Conservation (phyloP, 2,888 invertebrate species). For the Phlogophora meticulosa region DNA sequence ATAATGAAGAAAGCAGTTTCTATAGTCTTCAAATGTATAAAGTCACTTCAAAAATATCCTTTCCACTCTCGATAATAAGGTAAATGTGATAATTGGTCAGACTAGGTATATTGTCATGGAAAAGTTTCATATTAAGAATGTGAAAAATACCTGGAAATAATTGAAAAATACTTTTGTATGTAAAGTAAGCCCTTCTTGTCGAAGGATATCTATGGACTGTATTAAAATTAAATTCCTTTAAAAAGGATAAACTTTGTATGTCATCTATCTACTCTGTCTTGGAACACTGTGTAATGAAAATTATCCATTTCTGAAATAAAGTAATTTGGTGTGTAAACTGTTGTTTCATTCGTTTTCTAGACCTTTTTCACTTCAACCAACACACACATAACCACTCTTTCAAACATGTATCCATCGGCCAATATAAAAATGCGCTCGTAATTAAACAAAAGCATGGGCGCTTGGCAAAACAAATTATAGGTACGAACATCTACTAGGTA, state of each 20-base stretch:
- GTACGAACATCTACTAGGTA: too few species aligned
- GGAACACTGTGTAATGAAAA: conserved; percentile 33
- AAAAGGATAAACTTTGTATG: conserved; percentile 27
- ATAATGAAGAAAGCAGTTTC: background rate
- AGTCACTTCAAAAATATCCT: background rate
- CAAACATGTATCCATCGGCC: too few species aligned
- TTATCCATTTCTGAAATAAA: conserved; percentile 38
- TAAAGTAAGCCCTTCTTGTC: conserved; percentile 41
- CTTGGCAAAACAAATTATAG: too few species aligned
- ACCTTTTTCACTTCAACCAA: background rate
- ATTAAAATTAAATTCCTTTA: conserved; percentile 28
- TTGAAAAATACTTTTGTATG: conserved; percentile 35
- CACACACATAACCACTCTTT: background rate
- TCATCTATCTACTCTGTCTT: conserved; percentile 28
- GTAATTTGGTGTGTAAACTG: conserved; percentile 25
- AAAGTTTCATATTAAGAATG: conserved; percentile 37
- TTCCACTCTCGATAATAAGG: background rate
- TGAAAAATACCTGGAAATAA: conserved; percentile 30
- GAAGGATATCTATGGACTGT: conserved; percentile 46
- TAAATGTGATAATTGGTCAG: conserved; percentile 11
- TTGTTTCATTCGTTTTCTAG: conserved; percentile 9
- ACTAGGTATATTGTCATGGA: conserved; percentile 4
- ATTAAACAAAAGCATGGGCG: too few species aligned
- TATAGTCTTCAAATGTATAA: background rate
- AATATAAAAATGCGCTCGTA: too few species aligned